phyloP scores from a whole-genome alignment of 2,797 vertebrate species.

The Malacoctenus gilli region DNA sequence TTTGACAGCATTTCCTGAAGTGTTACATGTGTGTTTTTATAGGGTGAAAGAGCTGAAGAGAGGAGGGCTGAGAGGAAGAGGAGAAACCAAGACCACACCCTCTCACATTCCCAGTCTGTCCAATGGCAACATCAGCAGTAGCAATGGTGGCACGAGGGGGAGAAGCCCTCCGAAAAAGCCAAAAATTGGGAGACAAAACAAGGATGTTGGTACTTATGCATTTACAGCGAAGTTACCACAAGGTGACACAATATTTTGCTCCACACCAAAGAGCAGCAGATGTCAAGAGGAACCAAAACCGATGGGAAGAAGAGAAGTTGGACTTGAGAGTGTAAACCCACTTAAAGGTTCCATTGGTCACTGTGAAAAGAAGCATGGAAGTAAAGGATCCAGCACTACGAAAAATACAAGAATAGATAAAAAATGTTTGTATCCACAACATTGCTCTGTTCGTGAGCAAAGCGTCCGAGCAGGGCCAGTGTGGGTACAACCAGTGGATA shows the following conservation, averaged over 20 bases:
- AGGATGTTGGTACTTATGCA: conserved; percentile 9
- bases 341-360: conserved; percentile 60
- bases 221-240: conserved; percentile 39
- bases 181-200: conserved; percentile 64
- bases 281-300: conserved; percentile 7
- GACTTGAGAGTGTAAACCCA: conserved; percentile 67
- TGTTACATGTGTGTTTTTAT: conserved; percentile 5
- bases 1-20: no score
- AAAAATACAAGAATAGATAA: conserved; percentile 22
- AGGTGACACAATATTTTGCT: conserved; percentile 67
- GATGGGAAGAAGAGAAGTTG: conserved; percentile 4
- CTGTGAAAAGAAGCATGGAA: conserved; percentile 3
- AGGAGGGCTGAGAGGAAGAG: conserved; percentile 48
- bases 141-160: conserved; percentile 47
- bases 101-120: conserved; percentile 80
- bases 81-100: conserved; percentile 46
- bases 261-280: conserved; percentile 73
- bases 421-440: conserved; percentile 8
- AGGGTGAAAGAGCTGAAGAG: conserved; percentile 92
- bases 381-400: conserved; percentile 3
- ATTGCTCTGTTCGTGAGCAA: conserved; percentile 1
- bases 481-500: conserved; percentile 71
- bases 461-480: conserved; percentile 55
- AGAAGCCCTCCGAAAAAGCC: conserved; percentile 85
- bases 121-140: conserved; percentile 44